Base-by-base conservation (phyloP, 2,888 invertebrate species). In the Chalcosyrphus nemorum region DNA sequence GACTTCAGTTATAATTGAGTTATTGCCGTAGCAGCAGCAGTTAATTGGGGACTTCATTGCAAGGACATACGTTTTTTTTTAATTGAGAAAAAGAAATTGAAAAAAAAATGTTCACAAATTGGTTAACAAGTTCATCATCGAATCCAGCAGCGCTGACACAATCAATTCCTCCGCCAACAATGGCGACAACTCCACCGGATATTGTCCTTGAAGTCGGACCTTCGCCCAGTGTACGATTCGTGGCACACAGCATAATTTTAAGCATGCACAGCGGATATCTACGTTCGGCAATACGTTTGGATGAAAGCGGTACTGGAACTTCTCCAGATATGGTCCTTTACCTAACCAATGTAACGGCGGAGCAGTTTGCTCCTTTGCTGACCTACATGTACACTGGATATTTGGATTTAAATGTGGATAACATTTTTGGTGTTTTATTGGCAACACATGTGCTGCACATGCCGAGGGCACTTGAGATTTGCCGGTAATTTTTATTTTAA, bases 371-470 rank as follows among this genome's bases (percentile, higher is more conserved):
- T 0, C 94, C 94, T 0, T 91, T 95, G 4, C 91, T 95, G 35
- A 94, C 94, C 19, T 95, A 95, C 92, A 95, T 95, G 95, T 95
- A 95, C 90, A 95, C 95, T 4, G 95, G 95, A 19, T 94, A 93
- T 86, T 90, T 95, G 87, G 95, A 95, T 88, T 92, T 95, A 24
- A 95, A 94, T 86, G 91, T 94, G 84, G 93, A 94, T 75, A 95
- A 95, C 90, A 95, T 95, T 86, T 95, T 95, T 91, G 94, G 94
- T 86, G 94, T 95, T 47, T 91, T 95, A 7, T 89, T 95, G 80
- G 95, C 95, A 4, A 95, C 95, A 7, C 95, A 95, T 90, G 92
- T 95, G 59, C 91, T 95, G 50, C 95, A 95, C 89, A 95, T 95
- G 95, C 95, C 95, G 1, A 92, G 94, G 11, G 95, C 95, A 0